Evolutionary conservation across 2,113 vertebrate species (phyloP).

Genomic region (Murina feae): DNA sequence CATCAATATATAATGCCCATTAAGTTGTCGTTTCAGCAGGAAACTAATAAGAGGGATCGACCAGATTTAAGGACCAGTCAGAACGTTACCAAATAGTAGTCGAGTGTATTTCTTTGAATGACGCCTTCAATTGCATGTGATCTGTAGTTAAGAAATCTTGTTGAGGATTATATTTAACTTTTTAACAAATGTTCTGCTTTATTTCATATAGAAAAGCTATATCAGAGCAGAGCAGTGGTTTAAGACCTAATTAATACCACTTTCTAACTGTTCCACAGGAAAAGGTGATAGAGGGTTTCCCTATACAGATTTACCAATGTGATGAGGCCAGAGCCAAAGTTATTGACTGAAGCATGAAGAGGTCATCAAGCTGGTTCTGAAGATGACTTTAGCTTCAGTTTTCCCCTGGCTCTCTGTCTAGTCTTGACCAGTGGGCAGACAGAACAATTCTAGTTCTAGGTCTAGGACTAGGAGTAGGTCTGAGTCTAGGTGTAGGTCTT

Average conservation of each 20-base stretch:
- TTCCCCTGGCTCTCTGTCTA: background rate
- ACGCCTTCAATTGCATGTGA: background rate
- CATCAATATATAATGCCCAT: background rate
- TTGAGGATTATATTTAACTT: background rate
- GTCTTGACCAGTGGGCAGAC: background rate
- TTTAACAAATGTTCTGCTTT: background rate
- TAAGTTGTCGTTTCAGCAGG: background rate
- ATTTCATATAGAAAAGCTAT: background rate
- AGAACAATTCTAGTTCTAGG: background rate
- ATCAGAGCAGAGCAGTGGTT: background rate
- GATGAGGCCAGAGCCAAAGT: background rate
- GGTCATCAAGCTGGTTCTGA: background rate
- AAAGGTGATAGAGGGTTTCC: background rate
- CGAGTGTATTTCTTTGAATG: background rate
- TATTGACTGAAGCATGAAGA: background rate
- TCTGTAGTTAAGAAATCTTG: background rate
- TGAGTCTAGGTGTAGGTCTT: background rate
- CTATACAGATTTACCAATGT: background rate
- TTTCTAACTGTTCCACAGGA: background rate
- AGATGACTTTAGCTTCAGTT: background rate
- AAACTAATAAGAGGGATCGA: background rate
- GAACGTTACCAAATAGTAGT: background rate
- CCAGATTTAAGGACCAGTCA: background rate
- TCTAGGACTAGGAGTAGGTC: background rate
- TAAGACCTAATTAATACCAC: background rate